These are phyloP conservation scores for Drosophila leonis DNA, from an alignment of 2,888 invertebrate genomes.

Conservation along the genomic window DNA sequence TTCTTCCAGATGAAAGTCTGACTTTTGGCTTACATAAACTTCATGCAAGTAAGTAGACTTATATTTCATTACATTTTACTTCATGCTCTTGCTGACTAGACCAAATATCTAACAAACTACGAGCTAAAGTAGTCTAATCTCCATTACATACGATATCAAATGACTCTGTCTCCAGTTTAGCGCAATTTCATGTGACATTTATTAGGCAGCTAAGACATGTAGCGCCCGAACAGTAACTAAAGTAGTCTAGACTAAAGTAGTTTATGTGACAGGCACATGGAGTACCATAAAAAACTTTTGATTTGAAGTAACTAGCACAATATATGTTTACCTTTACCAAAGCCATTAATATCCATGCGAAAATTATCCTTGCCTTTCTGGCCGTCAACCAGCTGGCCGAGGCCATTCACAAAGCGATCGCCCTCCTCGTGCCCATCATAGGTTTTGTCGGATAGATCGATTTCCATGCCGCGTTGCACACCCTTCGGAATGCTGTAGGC, in stretches of 20 bases:
- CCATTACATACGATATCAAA: conserved; percentile 26
- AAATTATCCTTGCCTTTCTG: conserved; percentile 91
- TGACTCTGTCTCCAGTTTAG: conserved; percentile 22
- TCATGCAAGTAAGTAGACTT: neutral
- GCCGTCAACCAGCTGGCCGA: conserved; percentile 93
- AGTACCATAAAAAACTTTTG: conserved; percentile 10
- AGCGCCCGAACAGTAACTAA: conserved; percentile 11
- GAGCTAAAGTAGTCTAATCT: conserved; percentile 10
- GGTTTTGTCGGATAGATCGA: conserved; percentile 91
- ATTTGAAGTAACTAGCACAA: neutral
- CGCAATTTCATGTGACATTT: conserved; percentile 48
- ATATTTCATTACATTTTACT: neutral
- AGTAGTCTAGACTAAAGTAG: conserved; percentile 15
- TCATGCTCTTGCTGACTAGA: neutral
- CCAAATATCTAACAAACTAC: neutral
- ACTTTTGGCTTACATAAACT: neutral
- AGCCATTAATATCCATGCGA: conserved; percentile 88
- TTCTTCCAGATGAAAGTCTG: neutral
- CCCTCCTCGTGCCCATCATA: conserved; percentile 91
- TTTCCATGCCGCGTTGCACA: conserved; percentile 89
- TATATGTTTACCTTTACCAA: conserved; percentile 88
- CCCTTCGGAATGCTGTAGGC: conserved; percentile 93
- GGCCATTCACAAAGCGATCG: conserved; percentile 88
- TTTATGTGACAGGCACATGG: conserved; percentile 39
- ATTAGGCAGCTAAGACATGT: conserved; percentile 28